phyloP scores from a whole-genome alignment of 2,888 invertebrate genomes.

The Ichneumoninae sp. region DNA sequence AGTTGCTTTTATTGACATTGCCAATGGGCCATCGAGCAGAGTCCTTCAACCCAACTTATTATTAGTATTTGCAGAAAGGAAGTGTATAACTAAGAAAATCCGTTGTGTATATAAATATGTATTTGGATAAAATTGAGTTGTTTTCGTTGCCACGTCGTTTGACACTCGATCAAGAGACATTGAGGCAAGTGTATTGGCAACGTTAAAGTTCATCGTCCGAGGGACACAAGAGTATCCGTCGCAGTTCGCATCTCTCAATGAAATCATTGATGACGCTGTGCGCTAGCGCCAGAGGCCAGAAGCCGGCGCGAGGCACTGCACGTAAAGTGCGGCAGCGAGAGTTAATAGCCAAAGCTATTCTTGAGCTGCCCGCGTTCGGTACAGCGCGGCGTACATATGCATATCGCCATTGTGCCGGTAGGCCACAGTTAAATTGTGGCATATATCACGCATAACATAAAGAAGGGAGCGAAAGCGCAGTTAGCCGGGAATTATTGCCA shows the following conservation, averaged over 20 bases:
- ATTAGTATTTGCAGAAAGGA: too few species aligned
- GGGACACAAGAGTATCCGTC: constrained; percentile 19
- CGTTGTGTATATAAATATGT: too few species aligned
- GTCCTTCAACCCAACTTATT: too few species aligned
- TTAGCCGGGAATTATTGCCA: constrained; percentile 31
- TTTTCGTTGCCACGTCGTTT: constrained; percentile 2
- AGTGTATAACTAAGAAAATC: not conserved
- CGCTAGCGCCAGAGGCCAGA: constrained; percentile 30
- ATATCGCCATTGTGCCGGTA: constrained; percentile 2
- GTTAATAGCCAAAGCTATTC: constrained; percentile 58
- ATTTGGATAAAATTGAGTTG: constrained; percentile 40
- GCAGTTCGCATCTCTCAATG: constrained; percentile 61
- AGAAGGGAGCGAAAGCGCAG: not conserved
- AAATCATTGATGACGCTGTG: constrained; percentile 65
- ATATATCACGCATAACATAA: not conserved
- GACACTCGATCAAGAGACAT: constrained; percentile 45
- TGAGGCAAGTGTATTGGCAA: constrained; percentile 54
- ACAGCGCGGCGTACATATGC: not conserved
- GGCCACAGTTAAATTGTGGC: constrained; percentile 1
- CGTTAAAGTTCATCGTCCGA: constrained; percentile 64
- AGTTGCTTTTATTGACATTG: too few species aligned
- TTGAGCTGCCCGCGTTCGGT: not conserved
- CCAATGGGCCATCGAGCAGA: too few species aligned
- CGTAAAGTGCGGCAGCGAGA: constrained; percentile 12
- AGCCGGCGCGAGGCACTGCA: constrained; percentile 6